Base-by-base conservation (phyloP, 2,888 invertebrate genomes). In the Sussaba pulchella region DNA sequence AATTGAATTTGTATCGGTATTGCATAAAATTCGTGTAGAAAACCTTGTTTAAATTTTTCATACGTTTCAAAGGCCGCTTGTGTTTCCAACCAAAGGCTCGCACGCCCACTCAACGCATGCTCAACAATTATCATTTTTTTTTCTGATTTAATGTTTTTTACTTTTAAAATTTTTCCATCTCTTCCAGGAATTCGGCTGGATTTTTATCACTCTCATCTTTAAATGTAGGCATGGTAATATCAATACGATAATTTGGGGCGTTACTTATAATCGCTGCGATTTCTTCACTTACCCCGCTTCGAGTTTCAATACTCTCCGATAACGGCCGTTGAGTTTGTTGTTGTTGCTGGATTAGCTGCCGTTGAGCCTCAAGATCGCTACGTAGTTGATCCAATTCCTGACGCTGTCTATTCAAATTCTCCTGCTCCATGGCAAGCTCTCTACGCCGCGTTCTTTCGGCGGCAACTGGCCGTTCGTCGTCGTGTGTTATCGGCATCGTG, bases 221-320 rank as follows among this genome's bases (percentile, higher is more conserved):
- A 50, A 76, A 76, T 76, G 59, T 69, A 17, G 75, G 75, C 4
- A 69, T 24, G 14, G 50, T 76, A 50, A 75, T 21, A 14, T 75
- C 69, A 9, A 69, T 10, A 3, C 39, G 36, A 50, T 45, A 61
- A 19, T 12, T 21, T 14, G 9, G 14, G 9, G 39, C 67, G 10
- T 59, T 75, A 52, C 61, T 14, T 14, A 75, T 12, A 21, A 69
- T 12, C 26, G 57, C 10, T n/a, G 31, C 17, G 8, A 67, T 12
- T 5, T 75, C 75, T 1, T 50, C 59, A 12, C 6, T 36, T 17
- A 3, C 0, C 3, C n/a, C 8, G 0, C n/a, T n/a, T n/a, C 31
- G 4, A 31, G 2, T 5, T 31, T 31, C 31, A 31, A 5, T 6
- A 6, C 31, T 6, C 31, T 2, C 31, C 6, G 31, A 31, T 31